These are phyloP conservation scores for Pelecanus crispus DNA, from an alignment of 2,113 vertebrate genomes.

Conservation along the genomic window DNA sequence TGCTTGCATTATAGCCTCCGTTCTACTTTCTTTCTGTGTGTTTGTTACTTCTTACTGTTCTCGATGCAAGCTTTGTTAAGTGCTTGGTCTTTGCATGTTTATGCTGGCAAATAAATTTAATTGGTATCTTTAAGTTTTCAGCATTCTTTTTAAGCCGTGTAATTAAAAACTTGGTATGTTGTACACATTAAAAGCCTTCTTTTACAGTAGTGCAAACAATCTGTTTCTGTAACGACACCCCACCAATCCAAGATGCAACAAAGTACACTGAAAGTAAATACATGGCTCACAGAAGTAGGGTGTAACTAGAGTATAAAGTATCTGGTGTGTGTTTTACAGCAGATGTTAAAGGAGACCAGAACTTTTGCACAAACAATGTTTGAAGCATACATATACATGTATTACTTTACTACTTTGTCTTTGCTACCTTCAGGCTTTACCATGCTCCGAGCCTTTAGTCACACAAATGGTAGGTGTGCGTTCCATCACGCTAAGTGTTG, in stretches of 20 bases:
- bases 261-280: background rate
- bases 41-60: background rate
- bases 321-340: constrained; percentile 59
- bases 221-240: background rate
- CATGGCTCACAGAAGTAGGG: background rate
- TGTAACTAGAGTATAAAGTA: background rate
- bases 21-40: background rate
- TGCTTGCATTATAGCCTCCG: background rate
- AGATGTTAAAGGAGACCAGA: constrained; percentile 68
- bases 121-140: background rate
- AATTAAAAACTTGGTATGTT: background rate
- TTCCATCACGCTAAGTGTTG: constrained; percentile 54
- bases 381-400: background rate
- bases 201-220: background rate
- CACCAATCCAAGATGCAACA: background rate
- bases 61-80: background rate
- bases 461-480: constrained; percentile 19
- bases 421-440: constrained; percentile 51
- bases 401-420: constrained; percentile 40
- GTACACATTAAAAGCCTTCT: background rate
- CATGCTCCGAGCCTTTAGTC: constrained; percentile 80
- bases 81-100: background rate
- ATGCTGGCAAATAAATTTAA: background rate
- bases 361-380: background rate
- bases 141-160: background rate